Evolutionary conservation across 2,888 invertebrate species (phyloP).

Genomic region (Nomada goodeniana): DNA sequence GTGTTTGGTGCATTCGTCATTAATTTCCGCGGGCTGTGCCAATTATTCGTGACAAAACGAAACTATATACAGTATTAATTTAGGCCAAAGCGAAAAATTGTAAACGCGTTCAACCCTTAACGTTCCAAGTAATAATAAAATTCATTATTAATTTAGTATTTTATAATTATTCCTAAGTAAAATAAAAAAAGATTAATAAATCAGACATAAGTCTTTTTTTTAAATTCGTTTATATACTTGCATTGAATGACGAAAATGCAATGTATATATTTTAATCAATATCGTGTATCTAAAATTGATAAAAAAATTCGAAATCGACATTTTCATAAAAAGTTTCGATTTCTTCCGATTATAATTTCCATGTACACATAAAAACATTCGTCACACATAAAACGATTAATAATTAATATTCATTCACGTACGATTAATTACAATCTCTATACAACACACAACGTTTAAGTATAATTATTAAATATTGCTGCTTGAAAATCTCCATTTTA

Average conservation of each 20-base stretch:
- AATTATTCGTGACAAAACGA: conserved; percentile 43
- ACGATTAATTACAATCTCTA: conserved; percentile 3
- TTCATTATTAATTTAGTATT: not conserved
- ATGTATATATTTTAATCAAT: not conserved
- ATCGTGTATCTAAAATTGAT: not conserved
- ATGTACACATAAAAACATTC: not conserved
- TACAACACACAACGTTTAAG: conserved; percentile 16
- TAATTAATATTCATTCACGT: conserved; percentile 3
- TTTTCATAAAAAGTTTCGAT: not conserved
- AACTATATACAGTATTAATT: conserved; percentile 41
- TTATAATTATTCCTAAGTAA: not conserved
- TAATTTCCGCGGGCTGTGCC: conserved; percentile 26
- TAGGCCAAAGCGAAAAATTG: conserved; percentile 68
- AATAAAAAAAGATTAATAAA: not conserved
- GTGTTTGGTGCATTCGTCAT: conserved; percentile 32
- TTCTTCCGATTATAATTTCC: not conserved
- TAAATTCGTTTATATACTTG: not conserved
- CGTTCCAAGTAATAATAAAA: conserved; percentile 43
- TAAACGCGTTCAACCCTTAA: conserved; percentile 56
- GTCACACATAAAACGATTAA: conserved; percentile 9
- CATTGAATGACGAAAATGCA: not conserved
- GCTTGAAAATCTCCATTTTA: conserved; percentile 1
- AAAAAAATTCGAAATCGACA: not conserved
- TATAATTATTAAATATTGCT: conserved; percentile 27
- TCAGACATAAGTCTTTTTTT: not conserved